Evolutionary conservation across 1,140 invertebrate species (phyloP), one percentile per base, ranked within the genome.

Genomic region (Colletes latitarsis): DNA sequence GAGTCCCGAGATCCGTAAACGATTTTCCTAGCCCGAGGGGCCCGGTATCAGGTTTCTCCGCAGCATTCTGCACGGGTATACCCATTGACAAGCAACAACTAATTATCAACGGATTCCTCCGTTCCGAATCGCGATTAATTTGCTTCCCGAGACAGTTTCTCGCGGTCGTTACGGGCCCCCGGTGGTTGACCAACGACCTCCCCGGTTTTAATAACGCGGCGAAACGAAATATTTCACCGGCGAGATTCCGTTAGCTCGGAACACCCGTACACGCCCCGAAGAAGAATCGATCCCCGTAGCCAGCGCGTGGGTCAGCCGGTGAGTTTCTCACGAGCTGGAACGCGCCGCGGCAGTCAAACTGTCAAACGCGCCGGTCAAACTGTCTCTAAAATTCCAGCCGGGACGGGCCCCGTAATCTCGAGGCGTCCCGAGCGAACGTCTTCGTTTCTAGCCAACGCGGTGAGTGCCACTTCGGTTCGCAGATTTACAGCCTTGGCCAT

Each of bases 181-280:
- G 30, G 14, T 15, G 14, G 30, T 15, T 63, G 60, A 63, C 60
- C 55, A 57, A n/a, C 9, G 55, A 57, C 55, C 55, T 39, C 60
- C 14, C 30, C 60, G 21, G 60, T 39, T 46, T 63, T 63, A 63
- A 63, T 63, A 63, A 63, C 60, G 15, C 60, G 12, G n/a, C 3
- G 55, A n/a, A n/a, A 41, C 60, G 49, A 72, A 78, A 73, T 64
- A 64, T 79, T 79, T 73, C 69, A 73, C 69, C 49, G 58, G 10
- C 49, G 17, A 17, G 19, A 79, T 79, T 79, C 77, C 77, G 77
- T 78, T 78, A 78, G 30, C 68, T 72, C 49, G 76, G 57, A 72
- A 79, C 77, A 79, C 69, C 77, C 30, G 41, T 72, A 39, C 69
- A 53, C 76, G 68, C 46, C 41, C 17, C 2, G 2, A 5, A 62